These are phyloP conservation scores for Tipula helvola DNA, from an alignment of 2,888 invertebrate genomes.

Conservation along the genomic window DNA sequence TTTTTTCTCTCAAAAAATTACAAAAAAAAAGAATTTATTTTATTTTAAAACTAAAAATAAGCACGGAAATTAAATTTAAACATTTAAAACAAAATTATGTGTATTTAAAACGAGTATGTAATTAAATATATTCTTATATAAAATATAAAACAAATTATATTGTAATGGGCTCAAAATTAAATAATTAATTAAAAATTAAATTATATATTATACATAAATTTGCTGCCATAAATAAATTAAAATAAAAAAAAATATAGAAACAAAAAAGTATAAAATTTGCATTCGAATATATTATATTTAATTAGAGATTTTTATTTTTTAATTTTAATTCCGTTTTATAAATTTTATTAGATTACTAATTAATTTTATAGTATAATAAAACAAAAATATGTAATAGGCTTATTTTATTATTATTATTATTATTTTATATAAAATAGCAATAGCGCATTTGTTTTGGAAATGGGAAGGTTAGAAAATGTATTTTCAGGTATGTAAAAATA, in stretches of 20 bases:
- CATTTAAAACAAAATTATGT: neutral
- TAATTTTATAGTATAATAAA: neutral
- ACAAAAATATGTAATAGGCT: neutral
- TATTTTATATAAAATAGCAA: slow-evolving; percentile 4
- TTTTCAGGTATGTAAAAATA: neutral
- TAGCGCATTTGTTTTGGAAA: neutral
- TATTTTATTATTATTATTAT: neutral
- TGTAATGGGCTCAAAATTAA: neutral
- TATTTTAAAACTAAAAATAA: neutral
- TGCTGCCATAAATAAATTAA: neutral
- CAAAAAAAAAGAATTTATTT: neutral
- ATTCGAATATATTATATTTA: neutral
- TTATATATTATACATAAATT: neutral
- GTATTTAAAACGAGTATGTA: neutral
- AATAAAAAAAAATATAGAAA: neutral
- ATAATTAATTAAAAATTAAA: neutral
- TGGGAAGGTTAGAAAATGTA: neutral
- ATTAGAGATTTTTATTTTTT: neutral
- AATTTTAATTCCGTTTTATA: neutral
- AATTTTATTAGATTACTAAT: neutral
- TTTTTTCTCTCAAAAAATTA: neutral
- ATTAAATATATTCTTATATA: neutral
- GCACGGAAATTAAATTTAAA: neutral
- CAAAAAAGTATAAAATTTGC: neutral
- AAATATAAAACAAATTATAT: neutral